phyloP scores from a whole-genome alignment of 35 echinoderm and acorn worm species.

The Apostichopus parvimensis region DNA sequence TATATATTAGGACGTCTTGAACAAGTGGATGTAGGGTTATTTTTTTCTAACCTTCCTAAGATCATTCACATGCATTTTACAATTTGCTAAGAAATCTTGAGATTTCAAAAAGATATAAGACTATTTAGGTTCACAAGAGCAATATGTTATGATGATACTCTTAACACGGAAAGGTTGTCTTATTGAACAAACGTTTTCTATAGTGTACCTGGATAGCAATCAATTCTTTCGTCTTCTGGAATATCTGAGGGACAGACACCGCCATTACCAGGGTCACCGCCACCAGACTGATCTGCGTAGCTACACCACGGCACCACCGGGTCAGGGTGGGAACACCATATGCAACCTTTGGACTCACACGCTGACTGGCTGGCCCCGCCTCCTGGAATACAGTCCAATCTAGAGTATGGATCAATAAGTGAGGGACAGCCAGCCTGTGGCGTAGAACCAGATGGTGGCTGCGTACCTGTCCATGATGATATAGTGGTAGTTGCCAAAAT shows the following conservation, averaged over 20 bases:
- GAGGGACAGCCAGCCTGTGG: conserved; percentile 55
- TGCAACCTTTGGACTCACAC: conserved; percentile 66
- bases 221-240: conserved; percentile 55
- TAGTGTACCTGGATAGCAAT: conserved; percentile 62
- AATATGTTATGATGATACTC: too few species aligned
- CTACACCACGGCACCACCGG: conserved; percentile 79
- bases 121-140: neutral
- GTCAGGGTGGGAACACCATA: conserved; percentile 61
- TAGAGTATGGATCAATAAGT: conserved; percentile 36
- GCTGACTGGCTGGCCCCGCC: conserved; percentile 23
- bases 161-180: neutral
- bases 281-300: conserved; percentile 46
- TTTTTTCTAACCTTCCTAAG: neutral
- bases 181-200: neutral
- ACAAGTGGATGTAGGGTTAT: too few species aligned
- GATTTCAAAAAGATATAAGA: neutral
- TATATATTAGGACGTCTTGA: neutral
- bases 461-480: neutral
- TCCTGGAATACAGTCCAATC: conserved; percentile 71
- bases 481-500: neutral
- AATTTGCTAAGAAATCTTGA: neutral
- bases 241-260: conserved; percentile 59
- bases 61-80: neutral
- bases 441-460: neutral
- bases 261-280: conserved; percentile 9